These are phyloP conservation scores for Dysidea cf. avara DNA, from an alignment of 37 sponge, comb jelly and placozoan species.

Conservation along the genomic window DNA sequence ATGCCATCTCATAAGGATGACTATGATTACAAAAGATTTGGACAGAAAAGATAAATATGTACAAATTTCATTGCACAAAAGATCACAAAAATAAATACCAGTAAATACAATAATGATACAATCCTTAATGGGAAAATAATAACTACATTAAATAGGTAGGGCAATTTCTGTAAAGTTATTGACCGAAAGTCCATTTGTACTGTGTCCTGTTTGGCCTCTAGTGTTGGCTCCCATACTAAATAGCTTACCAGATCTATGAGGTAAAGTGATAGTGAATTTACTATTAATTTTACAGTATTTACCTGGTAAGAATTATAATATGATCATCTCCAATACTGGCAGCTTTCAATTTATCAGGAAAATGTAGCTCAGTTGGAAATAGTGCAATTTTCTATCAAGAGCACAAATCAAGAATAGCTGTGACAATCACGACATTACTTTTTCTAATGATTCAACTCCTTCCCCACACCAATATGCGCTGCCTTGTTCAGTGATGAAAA, in stretches of 20 bases:
- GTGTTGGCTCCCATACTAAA: conserved; percentile 57
- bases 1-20: too few relatives aligned
- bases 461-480: conserved; percentile 69
- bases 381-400: background rate
- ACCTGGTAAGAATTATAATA: conserved; percentile 41
- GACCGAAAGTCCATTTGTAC: conserved; percentile 3
- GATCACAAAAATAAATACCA: too few relatives aligned
- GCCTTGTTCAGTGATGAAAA: conserved; percentile 53
- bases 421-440: background rate
- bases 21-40: too few relatives aligned
- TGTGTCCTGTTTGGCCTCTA: conserved; percentile 48
- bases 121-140: background rate
- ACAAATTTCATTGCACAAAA: too few relatives aligned
- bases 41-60: too few relatives aligned
- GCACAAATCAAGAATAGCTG: background rate
- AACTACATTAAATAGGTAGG: background rate
- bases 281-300: background rate
- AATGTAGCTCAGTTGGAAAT: conserved; percentile 24
- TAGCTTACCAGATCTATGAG: conserved; percentile 24
- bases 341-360: conserved; percentile 40
- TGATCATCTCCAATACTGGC: conserved; percentile 63
- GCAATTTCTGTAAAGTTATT: conserved; percentile 32
- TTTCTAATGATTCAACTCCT: conserved; percentile 45
- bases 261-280: background rate
- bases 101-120: too few relatives aligned